phyloP scores from a whole-genome alignment of 2,113 vertebrate genomes.

The Platysternon megacephalum region DNA sequence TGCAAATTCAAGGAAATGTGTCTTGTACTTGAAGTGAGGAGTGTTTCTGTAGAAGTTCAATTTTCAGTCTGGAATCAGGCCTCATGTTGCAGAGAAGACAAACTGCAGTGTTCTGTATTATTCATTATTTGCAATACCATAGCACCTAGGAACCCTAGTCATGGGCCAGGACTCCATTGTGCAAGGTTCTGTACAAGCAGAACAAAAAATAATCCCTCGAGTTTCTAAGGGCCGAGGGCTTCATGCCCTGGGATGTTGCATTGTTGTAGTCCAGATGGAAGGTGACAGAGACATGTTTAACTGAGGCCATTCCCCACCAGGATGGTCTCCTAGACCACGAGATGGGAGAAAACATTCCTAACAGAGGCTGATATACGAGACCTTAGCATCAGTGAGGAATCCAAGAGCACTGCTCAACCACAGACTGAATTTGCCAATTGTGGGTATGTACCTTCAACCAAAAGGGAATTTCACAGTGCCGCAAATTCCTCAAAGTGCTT shows the following conservation, averaged over 20 bases:
- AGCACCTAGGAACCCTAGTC: background rate
- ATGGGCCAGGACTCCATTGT: background rate
- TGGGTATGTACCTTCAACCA: rapidly evolving
- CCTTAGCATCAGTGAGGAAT: background rate
- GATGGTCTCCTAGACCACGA: background rate
- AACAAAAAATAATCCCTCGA: background rate
- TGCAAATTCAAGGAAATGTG: background rate
- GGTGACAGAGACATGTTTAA: background rate
- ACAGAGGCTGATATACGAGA: background rate
- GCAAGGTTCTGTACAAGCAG: background rate
- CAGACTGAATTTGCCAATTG: background rate
- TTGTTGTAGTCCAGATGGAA: background rate
- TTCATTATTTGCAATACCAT: background rate
- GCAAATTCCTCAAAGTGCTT: background rate
- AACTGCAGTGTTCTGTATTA: background rate
- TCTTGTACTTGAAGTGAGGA: background rate
- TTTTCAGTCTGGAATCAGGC: background rate
- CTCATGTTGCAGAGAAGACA: background rate
- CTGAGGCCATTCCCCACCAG: rapidly evolving
- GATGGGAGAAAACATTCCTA: background rate
- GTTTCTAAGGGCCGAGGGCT: rapidly evolving
- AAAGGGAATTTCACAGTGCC: background rate
- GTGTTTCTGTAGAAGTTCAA: background rate
- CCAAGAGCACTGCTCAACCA: background rate
- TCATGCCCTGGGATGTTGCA: background rate